Evolutionary conservation across 1,140 invertebrate genomes (phyloP), one percentile per base, ranked within the genome.

Genomic region (Trichoplusia ni): DNA sequence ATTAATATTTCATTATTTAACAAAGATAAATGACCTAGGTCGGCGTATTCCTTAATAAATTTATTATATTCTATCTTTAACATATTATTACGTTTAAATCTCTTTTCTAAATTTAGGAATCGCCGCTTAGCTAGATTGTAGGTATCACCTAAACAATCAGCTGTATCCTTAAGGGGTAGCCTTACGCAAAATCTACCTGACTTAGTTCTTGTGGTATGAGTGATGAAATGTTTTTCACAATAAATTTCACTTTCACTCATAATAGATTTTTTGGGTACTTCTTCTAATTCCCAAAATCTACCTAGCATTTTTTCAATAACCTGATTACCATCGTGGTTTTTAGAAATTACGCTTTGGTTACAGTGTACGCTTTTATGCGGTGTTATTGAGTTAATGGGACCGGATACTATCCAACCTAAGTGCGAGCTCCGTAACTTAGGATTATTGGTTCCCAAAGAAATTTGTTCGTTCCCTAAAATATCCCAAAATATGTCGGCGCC

Each of bases 401-500:
- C 77, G 16, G 73, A 29, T 18, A 81, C 58, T 11, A 82, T 38
- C 76, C 79, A 82, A 37, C 81, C 79, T n/a, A 82, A 64, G 25
- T 71, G 25, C 3, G 79, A 73, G 42, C 65, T 75, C 64, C 72
- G 58, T 27, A 86, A 33, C 35, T n/a, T n/a, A n/a, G n/a, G n/a
- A n/a, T n/a, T n/a, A n/a, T n/a, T n/a, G n/a, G n/a, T n/a, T n/a
- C n/a, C n/a, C n/a, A n/a, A n/a, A n/a, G n/a, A n/a, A n/a, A n/a
- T 67, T 72, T 78, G 71, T 23, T 77, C 73, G 5, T 61, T 42
- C 4, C 67, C 65, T 47, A 86, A 8, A 1, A 82, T 21, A 19
- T 77, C 63, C 70, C 80, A 84, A 21, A 78, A 86, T 2, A 81
- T 11, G 42, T 77, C 77, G 25, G 76, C 71, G 1, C 79, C 80